Conservation (phyloP, 2,797 vertebrate species). For the Alectoris magna region DNA sequence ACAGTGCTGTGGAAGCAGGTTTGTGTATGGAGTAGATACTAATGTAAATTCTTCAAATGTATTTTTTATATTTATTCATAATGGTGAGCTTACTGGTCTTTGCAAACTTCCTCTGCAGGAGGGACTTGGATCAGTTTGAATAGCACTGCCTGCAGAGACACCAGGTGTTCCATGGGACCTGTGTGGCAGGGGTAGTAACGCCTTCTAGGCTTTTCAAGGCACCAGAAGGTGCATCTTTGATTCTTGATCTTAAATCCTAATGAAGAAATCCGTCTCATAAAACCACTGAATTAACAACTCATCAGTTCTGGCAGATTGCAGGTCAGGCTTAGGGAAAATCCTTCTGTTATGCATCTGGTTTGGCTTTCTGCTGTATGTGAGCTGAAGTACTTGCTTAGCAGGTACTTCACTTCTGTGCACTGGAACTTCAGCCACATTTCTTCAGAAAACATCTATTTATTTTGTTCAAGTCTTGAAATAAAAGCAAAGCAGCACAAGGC, state of each 20-base stretch:
- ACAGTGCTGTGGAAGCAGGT: rapidly evolving
- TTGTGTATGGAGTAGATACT: neutral
- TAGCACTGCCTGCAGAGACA: neutral
- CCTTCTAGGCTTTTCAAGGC: neutral
- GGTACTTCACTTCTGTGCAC: too few relatives aligned
- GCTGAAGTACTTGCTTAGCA: rapidly evolving
- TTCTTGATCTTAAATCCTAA: neutral
- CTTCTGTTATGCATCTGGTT: neutral
- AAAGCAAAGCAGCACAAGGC: neutral
- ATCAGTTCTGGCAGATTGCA: neutral
- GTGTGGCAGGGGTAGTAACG: rapidly evolving
- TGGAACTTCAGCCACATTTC: neutral
- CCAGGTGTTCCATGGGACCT: too few relatives aligned
- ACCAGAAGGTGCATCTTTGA: neutral
- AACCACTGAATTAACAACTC: neutral
- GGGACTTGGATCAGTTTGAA: neutral
- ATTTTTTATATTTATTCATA: neutral
- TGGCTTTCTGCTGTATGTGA: neutral
- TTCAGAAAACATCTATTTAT: neutral
- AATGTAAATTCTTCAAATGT: neutral
- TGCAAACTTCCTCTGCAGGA: neutral
- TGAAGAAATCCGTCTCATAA: neutral
- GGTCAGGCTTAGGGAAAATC: neutral
- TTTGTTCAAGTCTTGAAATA: neutral
- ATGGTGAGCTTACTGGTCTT: rapidly evolving